A percentile compares a stretch with the other conserved stretches of the same genome.
These are phyloP conservation scores for Orthosia gothica DNA, from an alignment of 2,888 invertebrate species.

Conservation along the genomic window DNA sequence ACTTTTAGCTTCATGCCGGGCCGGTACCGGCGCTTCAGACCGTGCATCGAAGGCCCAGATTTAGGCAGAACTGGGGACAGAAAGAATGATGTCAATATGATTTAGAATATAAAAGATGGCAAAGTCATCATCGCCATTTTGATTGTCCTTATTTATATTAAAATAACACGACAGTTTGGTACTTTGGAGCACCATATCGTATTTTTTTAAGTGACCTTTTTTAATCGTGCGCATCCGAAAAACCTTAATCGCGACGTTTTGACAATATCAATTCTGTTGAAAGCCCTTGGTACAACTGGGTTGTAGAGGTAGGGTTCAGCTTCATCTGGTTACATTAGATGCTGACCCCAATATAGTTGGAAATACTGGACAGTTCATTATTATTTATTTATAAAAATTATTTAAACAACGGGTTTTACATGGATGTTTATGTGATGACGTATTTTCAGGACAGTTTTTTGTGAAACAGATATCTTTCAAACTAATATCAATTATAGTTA, in stretches of 20 bases:
- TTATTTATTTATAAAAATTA: too few relatives aligned
- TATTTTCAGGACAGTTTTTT: too few relatives aligned
- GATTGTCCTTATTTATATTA: background rate
- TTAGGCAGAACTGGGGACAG: conserved; percentile 78
- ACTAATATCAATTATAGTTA: too few relatives aligned
- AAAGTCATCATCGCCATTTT: background rate
- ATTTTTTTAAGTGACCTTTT: too few relatives aligned
- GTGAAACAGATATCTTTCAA: too few relatives aligned
- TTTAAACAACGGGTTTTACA: too few relatives aligned
- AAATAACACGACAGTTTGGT: background rate
- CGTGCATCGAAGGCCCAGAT: conserved; percentile 81
- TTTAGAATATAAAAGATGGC: background rate
- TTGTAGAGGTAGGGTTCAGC: background rate
- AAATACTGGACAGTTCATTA: background rate
- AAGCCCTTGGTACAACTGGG: background rate
- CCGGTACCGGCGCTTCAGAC: conserved; percentile 81
- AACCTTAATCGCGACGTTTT: background rate
- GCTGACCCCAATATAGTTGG: background rate
- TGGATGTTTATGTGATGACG: too few relatives aligned
- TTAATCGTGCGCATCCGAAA: too few relatives aligned
- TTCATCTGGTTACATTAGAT: background rate
- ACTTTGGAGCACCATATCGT: too few relatives aligned
- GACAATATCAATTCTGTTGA: background rate
- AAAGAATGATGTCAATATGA: conserved; percentile 2
- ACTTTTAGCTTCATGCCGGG: conserved; percentile 85